These are phyloP conservation scores for Biston stratarius DNA, from an alignment of 2,888 invertebrate genomes.

Conservation along the genomic window DNA sequence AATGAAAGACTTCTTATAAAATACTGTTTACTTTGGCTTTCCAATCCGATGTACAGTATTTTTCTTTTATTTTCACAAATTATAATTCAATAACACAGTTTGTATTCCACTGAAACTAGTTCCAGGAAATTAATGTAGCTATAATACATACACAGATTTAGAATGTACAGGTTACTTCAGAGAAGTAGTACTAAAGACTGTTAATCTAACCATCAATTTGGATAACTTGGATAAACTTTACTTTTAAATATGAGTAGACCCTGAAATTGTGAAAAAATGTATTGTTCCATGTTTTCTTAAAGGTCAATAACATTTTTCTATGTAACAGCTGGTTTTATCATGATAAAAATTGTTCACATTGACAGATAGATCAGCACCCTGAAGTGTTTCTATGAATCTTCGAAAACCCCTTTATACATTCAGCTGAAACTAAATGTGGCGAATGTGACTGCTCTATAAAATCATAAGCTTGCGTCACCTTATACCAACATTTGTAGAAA, in stretches of 20 bases:
- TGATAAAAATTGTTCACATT: slow-evolving; percentile 27
- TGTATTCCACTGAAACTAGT: slow-evolving; percentile 76
- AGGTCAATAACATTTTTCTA: too few relatives aligned
- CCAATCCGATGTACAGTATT: slow-evolving; percentile 85
- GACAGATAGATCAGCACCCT: too few relatives aligned
- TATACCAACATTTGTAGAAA: slow-evolving; percentile 56
- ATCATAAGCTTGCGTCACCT: slow-evolving; percentile 42
- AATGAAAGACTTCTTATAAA: slow-evolving; percentile 70
- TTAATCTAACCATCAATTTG: too few relatives aligned
- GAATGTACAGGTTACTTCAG: slow-evolving; percentile 40
- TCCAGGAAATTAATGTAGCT: slow-evolving; percentile 65
- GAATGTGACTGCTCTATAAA: slow-evolving; percentile 50
- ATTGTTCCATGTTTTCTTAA: too few relatives aligned
- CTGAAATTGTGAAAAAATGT: too few relatives aligned
- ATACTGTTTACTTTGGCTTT: slow-evolving; percentile 87
- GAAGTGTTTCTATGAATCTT: too few relatives aligned
- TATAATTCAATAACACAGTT: slow-evolving; percentile 78
- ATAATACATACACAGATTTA: slow-evolving; percentile 75
- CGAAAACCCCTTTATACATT: slow-evolving; percentile 47
- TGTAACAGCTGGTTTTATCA: too few relatives aligned
- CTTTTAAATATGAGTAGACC: too few relatives aligned
- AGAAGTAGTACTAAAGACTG: too few relatives aligned
- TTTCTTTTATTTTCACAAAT: slow-evolving; percentile 75
- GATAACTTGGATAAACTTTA: too few relatives aligned
- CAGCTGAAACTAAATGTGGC: slow-evolving; percentile 60